A percentile compares a stretch with the other conserved stretches of the same genome.
These are phyloP conservation scores for Malthinus seriepunctatus DNA, from an alignment of 2,888 invertebrate genomes.

Conservation along the genomic window DNA sequence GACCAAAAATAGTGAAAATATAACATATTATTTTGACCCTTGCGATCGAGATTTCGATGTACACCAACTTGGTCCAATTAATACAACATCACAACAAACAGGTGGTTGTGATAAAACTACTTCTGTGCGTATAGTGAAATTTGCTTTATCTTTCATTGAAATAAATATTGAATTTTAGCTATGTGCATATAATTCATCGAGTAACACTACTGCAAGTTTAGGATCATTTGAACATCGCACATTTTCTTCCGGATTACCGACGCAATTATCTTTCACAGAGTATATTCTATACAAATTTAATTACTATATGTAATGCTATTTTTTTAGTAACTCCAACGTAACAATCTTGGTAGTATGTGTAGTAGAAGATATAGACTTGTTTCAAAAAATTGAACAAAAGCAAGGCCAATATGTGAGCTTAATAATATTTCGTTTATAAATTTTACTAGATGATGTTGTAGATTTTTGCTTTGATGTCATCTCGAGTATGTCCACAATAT, in stretches of 20 bases:
- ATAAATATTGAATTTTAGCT: slow-evolving; percentile 29
- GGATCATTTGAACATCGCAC: slow-evolving; percentile 32
- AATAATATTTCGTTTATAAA: too few relatives aligned
- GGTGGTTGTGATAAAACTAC: slow-evolving; percentile 20
- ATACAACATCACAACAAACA: slow-evolving; percentile 9
- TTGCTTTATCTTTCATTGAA: slow-evolving; percentile 12
- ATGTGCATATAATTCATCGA: slow-evolving; percentile 30
- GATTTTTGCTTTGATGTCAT: slow-evolving; percentile 59
- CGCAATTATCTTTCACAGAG: slow-evolving; percentile 9
- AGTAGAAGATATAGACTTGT: background rate
- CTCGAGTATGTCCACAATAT: slow-evolving; percentile 56
- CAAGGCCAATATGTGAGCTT: too few relatives aligned
- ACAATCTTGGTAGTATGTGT: background rate
- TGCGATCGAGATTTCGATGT: slow-evolving; percentile 42
- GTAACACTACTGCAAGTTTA: slow-evolving; percentile 27
- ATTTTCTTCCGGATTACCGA: slow-evolving; percentile 24
- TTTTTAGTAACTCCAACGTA: background rate
- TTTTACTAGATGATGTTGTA: slow-evolving; percentile 48
- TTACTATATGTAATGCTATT: background rate
- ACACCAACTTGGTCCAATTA: background rate
- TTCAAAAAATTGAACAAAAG: background rate
- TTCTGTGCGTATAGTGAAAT: slow-evolving; percentile 29
- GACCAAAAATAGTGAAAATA: slow-evolving; percentile 19
- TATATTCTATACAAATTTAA: background rate
- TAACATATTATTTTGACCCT: slow-evolving; percentile 50